Conservation (phyloP, 2,888 invertebrate species). For the Eupithecia abbreviata region DNA sequence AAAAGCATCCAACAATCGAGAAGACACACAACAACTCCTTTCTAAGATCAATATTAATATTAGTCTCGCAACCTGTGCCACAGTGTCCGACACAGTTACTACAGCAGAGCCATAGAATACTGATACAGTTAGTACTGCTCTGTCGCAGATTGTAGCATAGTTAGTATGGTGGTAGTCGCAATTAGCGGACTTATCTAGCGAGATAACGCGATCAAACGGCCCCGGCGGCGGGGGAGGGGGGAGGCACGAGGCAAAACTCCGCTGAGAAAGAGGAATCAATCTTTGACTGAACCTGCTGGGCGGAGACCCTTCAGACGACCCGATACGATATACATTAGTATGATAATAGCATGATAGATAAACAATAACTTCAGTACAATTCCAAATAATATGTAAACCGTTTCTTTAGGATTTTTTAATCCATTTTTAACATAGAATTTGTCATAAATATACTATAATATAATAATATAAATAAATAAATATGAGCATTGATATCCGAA, state of each 20-base stretch:
- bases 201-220: conserved; percentile 74
- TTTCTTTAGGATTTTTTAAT: too few species aligned
- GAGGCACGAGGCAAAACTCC: conserved; percentile 60
- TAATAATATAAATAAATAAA: too few species aligned
- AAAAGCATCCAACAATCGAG: conserved; percentile 69
- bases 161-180: conserved; percentile 62
- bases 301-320: conserved; percentile 45
- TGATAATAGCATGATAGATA: too few species aligned
- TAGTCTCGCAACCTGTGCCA: conserved; percentile 71
- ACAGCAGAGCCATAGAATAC: conserved; percentile 5
- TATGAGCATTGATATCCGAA: too few species aligned
- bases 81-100: conserved; percentile 20
- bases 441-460: too few species aligned
- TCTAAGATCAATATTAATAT: conserved; percentile 70
- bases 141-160: conserved; percentile 9
- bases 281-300: conserved; percentile 68
- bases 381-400: too few species aligned
- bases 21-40: conserved; percentile 77
- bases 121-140: conserved; percentile 12
- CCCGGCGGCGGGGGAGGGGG: conserved; percentile 33
- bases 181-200: conserved; percentile 78
- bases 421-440: too few species aligned
- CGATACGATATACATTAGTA: conserved; percentile 58
- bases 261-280: conserved; percentile 77
- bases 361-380: too few species aligned